These are phyloP conservation scores for Tachystola acroxantha DNA, from an alignment of 2,888 invertebrate genomes.

Conservation along the genomic window DNA sequence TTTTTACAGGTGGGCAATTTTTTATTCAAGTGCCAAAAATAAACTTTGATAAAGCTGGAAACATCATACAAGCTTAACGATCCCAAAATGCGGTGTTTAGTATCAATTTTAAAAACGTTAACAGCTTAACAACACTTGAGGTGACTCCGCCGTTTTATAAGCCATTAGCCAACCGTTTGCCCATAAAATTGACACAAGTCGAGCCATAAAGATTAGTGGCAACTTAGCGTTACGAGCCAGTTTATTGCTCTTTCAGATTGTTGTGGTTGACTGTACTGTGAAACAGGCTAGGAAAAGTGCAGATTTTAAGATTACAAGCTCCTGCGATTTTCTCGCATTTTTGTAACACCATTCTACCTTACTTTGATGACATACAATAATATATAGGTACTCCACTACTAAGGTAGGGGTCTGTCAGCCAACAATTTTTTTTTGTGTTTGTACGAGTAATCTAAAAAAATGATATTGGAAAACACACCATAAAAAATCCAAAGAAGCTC, in stretches of 20 bases:
- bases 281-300: not conserved
- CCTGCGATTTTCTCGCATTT: not conserved
- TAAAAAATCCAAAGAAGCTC: no score
- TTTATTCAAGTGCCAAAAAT: no score
- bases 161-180: conserved; percentile 52
- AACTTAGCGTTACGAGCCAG: conserved; percentile 15
- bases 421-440: no score
- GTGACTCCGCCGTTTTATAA: conserved; percentile 33
- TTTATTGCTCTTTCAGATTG: conserved; percentile 6
- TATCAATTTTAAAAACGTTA: conserved; percentile 45
- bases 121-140: conserved; percentile 24
- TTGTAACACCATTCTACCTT: not conserved
- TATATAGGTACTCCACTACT: no score
- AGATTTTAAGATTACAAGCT: not conserved
- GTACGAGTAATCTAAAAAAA: no score
- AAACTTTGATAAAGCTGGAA: not conserved
- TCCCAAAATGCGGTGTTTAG: conserved; percentile 19
- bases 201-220: conserved; percentile 46
- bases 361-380: no score
- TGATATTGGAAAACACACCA: no score
- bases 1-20: no score
- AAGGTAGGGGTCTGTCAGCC: no score
- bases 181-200: conserved; percentile 54
- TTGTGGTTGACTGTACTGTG: conserved; percentile 1
- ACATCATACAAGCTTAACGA: conserved; percentile 4